Percentiles rank a stretch among this genome's conserved stretches.
Conservation (phyloP, 2,797 vertebrate species). For the Notolabrus celidotus region DNA sequence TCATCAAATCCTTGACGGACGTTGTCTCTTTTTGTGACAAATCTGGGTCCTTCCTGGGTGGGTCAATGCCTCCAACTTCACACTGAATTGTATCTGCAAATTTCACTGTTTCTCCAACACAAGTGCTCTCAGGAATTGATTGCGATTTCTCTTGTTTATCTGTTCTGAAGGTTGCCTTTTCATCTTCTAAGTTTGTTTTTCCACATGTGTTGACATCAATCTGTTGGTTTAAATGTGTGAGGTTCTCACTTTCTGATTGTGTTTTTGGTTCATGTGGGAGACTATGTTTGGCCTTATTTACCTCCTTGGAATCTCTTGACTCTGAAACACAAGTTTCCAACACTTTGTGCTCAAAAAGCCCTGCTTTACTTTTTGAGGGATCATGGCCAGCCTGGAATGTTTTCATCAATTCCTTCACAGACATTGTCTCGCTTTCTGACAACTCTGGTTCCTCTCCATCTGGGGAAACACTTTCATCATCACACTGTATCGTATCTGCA, state of each 20-base stretch:
- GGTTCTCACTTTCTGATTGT: slow-evolving; percentile 28
- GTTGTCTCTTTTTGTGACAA: slow-evolving; percentile 84
- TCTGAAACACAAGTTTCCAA: slow-evolving; percentile 48
- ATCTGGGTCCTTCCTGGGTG: slow-evolving; percentile 9
- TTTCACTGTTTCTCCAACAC: slow-evolving; percentile 34
- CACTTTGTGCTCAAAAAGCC: slow-evolving; percentile 90
- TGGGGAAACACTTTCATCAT: slow-evolving; percentile 1
- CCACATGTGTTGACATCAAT: slow-evolving; percentile 13
- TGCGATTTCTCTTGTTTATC: slow-evolving; percentile 36
- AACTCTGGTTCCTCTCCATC: slow-evolving; percentile 12
- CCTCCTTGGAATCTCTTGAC: slow-evolving; percentile 38
- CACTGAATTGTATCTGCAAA: slow-evolving; percentile 21
- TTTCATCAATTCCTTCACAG: slow-evolving; percentile 95
- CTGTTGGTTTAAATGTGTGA: slow-evolving; percentile 17
- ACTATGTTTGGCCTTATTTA: slow-evolving; percentile 11
- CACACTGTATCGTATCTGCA: slow-evolving; percentile 21
- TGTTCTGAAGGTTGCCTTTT: slow-evolving; percentile 7
- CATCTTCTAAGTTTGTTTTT: slow-evolving; percentile 18
- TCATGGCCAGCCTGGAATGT: slow-evolving; percentile 93
- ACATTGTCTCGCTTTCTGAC: slow-evolving; percentile 87
- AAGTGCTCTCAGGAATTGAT: slow-evolving; percentile 22
- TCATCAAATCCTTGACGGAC: slow-evolving; percentile 95
- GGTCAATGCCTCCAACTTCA: slow-evolving; percentile 9
- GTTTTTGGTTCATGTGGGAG: slow-evolving; percentile 4
- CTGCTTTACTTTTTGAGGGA: slow-evolving; percentile 88